Base-by-base conservation (phyloP, 2,113 vertebrate genomes). In the Dipodomys ordii region DNA sequence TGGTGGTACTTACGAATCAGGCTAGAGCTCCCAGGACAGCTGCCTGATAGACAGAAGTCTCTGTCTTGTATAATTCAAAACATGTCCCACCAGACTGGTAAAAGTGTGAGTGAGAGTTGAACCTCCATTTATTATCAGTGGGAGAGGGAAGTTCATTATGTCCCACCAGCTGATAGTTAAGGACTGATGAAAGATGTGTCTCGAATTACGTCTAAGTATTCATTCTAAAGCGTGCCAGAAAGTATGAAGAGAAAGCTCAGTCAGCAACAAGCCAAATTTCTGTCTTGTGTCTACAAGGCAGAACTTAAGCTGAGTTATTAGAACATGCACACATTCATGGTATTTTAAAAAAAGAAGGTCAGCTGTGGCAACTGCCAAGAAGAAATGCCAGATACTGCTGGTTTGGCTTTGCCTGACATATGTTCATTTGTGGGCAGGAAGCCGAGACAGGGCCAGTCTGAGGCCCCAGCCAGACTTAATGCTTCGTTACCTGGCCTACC, bases 401-500 rank as follows among this genome's bases (percentile, higher is more conserved):
- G 95, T 92, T 85, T 86, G 97, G 93, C 97, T 97, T 72, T 73
- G 72, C 88, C 94, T 46, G 87, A 46, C 57, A 39, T 88, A 88
- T 73, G 64, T 95, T 97, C 95, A 28, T 83, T 71, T n/a, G 60
- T 0, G 95, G 98, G 98, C 97, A 95, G 0, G 0, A 90, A 96
- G 98, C 98, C 97, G 91, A 98, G 97, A 97, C 95, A n/a, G 80
- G 93, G 90, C 83, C 90, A 74, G 91, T 97, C 95, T 95, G 86
- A 95, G 94, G 96, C 87, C 91, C 71, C 69, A 96, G 97, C 96
- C 98, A 98, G 98, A 98, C 97, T 97, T 64, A 89, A 97, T 90
- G 98, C 97, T 96, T 96, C 98, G 95, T 98, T 98, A 91, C 97
- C 97, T 95, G 97, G 96, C 98, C 97, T 97, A 98, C 95, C 98